phyloP scores from a whole-genome alignment of 2,113 vertebrate species.

The Kryptolebias marmoratus region DNA sequence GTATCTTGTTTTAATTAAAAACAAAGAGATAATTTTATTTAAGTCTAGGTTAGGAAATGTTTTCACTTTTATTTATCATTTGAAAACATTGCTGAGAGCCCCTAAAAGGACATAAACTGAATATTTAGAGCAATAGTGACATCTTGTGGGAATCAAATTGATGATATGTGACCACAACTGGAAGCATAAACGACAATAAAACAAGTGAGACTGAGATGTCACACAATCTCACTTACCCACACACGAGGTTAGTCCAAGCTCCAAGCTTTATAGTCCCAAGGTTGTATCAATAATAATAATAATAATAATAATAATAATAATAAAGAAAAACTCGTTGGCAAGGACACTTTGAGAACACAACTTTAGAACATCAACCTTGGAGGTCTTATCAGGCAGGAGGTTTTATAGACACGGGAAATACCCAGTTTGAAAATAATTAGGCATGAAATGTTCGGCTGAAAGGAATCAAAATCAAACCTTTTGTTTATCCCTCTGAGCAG shows the following conservation, averaged over 20 bases:
- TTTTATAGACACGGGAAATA: slow-evolving; percentile 14
- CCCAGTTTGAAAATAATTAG: neutral
- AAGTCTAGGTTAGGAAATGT: too few relatives aligned
- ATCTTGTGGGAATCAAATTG: slow-evolving; percentile 68
- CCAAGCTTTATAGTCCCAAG: too few relatives aligned
- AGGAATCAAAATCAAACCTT: slow-evolving; percentile 13
- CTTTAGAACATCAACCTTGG: neutral
- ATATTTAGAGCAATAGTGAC: slow-evolving; percentile 69
- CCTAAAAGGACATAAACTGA: neutral
- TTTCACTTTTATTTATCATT: too few relatives aligned
- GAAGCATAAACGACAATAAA: neutral
- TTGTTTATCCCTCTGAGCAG: neutral
- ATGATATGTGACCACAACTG: neutral
- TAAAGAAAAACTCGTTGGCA: too few relatives aligned
- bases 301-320: neutral
- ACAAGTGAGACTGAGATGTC: neutral
- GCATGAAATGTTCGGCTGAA: neutral
- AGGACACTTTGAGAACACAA: neutral
- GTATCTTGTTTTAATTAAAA: too few relatives aligned
- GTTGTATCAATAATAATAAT: neutral
- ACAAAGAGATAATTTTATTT: too few relatives aligned
- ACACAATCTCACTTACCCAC: neutral
- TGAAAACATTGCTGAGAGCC: neutral
- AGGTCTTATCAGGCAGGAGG: neutral
- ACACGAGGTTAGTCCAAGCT: neutral